Percentiles rank a stretch among this genome's conserved stretches.
Evolutionary conservation across 2,888 invertebrate genomes (phyloP).

Genomic region (Tenodera sinensis): DNA sequence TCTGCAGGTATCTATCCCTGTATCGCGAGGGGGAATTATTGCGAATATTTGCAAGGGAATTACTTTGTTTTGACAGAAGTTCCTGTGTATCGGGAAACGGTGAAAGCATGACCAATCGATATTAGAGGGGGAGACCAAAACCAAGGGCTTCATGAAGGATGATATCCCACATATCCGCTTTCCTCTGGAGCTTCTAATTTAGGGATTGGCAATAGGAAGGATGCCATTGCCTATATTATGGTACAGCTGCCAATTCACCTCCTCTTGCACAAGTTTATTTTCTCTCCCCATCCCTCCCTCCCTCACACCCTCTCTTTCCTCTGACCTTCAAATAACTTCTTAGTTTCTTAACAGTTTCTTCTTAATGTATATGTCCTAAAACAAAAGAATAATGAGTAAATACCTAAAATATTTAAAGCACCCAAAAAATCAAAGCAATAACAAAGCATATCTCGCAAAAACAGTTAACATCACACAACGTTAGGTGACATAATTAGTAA

Average conservation of each 20-base stretch:
- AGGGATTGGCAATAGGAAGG: neutral
- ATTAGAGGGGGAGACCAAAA: neutral
- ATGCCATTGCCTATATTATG: neutral
- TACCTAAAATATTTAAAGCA: no score
- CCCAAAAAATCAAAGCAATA: no score
- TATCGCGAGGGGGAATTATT: conserved; percentile 21
- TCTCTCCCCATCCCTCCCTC: neutral
- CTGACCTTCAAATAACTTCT: neutral
- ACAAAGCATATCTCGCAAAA: no score
- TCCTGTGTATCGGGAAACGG: neutral
- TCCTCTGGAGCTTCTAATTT: neutral
- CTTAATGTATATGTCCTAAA: no score
- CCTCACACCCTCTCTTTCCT: neutral
- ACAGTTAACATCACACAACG: no score
- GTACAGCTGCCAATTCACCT: neutral
- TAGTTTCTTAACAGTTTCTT: no score
- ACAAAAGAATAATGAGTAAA: no score
- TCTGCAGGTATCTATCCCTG: conserved; percentile 10
- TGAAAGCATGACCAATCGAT: neutral
- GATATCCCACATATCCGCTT: neutral
- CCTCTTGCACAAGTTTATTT: neutral
- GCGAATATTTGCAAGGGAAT: conserved; percentile 33
- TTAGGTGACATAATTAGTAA: no score
- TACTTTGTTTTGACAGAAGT: conserved; percentile 31
- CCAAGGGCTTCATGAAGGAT: neutral